Evolutionary conservation across 2,888 invertebrate species (phyloP).

Genomic region (Camponotus fellah): DNA sequence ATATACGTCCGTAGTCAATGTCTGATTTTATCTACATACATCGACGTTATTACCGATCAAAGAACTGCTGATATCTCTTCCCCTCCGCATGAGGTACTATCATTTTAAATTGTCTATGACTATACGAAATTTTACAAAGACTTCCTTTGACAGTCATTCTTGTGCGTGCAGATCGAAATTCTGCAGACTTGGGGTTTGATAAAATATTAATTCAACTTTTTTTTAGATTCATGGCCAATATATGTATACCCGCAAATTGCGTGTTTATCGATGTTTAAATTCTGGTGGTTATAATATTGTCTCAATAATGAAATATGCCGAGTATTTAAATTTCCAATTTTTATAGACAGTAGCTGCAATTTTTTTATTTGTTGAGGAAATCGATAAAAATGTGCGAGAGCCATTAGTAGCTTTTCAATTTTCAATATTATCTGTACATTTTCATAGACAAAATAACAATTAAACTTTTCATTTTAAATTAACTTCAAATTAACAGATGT

Average conservation of each 20-base stretch:
- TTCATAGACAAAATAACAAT: background rate
- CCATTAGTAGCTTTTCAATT: background rate
- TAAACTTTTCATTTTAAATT: background rate
- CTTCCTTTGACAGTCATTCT: constrained; percentile 39
- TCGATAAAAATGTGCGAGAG: background rate
- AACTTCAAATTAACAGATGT: background rate
- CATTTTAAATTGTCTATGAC: constrained; percentile 41
- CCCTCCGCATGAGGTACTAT: constrained; percentile 2
- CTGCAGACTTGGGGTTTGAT: background rate
- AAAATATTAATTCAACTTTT: background rate
- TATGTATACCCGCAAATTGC: background rate
- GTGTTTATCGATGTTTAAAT: constrained; percentile 10
- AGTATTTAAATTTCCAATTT: background rate
- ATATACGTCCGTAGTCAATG: constrained; percentile 21
- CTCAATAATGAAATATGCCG: background rate
- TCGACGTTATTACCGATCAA: constrained; percentile 44
- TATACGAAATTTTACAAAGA: constrained; percentile 27
- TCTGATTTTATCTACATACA: constrained; percentile 48
- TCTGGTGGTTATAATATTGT: background rate
- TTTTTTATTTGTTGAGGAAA: background rate
- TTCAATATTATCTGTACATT: too few relatives aligned
- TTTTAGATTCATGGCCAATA: background rate
- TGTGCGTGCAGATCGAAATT: constrained; percentile 34
- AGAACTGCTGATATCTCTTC: constrained; percentile 44
- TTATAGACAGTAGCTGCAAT: constrained; percentile 1